Conservation (phyloP, 2,888 invertebrate species). For the Ophion ventricosus region DNA sequence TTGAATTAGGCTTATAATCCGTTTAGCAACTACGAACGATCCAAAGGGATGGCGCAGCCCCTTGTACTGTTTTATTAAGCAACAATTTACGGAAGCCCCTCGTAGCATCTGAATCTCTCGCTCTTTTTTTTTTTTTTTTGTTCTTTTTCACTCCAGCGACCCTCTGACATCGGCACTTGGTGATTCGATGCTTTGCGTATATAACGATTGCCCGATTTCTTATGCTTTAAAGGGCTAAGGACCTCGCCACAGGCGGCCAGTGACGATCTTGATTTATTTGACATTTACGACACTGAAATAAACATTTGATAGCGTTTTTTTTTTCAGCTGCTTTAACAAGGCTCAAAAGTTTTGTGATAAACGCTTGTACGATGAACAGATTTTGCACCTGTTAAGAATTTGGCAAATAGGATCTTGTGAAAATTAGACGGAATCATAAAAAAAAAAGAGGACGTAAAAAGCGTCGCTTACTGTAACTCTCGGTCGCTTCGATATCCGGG, state of each 20-base stretch:
- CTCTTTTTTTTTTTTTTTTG: conserved; percentile 15
- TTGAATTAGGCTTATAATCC: conserved; percentile 79
- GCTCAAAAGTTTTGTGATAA: too few relatives aligned
- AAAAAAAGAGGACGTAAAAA: conserved; percentile 2
- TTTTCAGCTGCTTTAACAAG: background rate
- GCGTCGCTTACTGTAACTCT: conserved; percentile 88
- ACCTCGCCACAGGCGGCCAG: background rate
- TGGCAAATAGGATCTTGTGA: too few relatives aligned
- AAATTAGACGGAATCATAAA: background rate
- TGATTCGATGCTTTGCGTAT: conserved; percentile 29
- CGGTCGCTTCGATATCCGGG: conserved; percentile 90
- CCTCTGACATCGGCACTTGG: conserved; percentile 36
- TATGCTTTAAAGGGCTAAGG: conserved; percentile 1
- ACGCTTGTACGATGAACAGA: background rate
- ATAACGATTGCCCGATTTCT: conserved; percentile 46
- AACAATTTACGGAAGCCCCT: conserved; percentile 77
- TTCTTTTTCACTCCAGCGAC: conserved; percentile 25
- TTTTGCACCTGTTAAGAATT: background rate
- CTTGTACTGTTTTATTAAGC: conserved; percentile 77
- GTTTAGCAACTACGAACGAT: conserved; percentile 75
- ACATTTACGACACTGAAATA: background rate
- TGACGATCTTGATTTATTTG: background rate
- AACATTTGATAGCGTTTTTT: background rate
- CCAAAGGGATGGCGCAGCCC: conserved; percentile 59
- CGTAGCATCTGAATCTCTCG: conserved; percentile 57